phyloP scores from a whole-genome alignment of 35 echinoderm and acorn worm species.

The Acanthaster planci region DNA sequence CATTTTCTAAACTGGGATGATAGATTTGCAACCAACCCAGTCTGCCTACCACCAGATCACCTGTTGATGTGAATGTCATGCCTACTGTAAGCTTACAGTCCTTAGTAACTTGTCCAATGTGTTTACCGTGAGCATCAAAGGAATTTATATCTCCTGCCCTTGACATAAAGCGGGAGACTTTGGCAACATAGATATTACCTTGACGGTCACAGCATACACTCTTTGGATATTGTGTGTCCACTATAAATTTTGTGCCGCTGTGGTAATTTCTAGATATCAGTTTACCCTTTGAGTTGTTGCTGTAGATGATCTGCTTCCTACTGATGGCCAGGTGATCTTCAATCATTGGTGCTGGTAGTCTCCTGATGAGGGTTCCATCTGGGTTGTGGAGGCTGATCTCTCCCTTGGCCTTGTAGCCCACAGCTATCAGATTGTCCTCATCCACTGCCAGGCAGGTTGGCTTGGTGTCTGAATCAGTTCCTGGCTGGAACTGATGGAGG shows the following conservation, averaged over 20 bases:
- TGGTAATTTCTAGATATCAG: not conserved
- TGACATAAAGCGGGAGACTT: no score
- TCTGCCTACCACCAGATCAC: no score
- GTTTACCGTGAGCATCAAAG: no score
- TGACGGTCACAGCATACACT: no score
- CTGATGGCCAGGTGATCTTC: not conserved
- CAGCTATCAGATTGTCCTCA: conserved; percentile 15
- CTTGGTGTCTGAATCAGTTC: not conserved
- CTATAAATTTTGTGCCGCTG: not conserved
- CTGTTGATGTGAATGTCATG: no score
- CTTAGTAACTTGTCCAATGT: no score
- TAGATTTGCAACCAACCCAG: no score
- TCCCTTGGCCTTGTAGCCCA: not conserved
- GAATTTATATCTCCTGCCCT: no score
- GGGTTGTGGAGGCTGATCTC: conserved; percentile 14
- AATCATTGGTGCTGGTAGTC: conserved; percentile 2
- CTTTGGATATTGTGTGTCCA: not conserved
- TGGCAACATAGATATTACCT: no score
- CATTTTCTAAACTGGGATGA: no score
- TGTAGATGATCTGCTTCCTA: conserved; percentile 25
- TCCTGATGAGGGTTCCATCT: conserved; percentile 34
- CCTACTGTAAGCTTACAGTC: no score
- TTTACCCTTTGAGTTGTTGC: not conserved
- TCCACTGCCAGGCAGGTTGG: conserved; percentile 30
- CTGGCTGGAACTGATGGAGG: conserved; percentile 17